These are phyloP conservation scores for Empis stercorea DNA, from an alignment of 2,888 invertebrate genomes.

Conservation along the genomic window DNA sequence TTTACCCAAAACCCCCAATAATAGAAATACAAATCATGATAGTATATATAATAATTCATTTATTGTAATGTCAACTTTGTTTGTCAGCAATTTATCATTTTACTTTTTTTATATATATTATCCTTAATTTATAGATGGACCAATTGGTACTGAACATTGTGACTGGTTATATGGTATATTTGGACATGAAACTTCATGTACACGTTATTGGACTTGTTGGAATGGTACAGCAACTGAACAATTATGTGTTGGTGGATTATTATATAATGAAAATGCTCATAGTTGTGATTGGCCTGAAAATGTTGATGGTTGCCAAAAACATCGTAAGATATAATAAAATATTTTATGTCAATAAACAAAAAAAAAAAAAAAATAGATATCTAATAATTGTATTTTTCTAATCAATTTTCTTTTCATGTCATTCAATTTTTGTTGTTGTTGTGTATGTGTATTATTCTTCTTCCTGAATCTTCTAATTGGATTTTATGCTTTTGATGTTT, in stretches of 20 bases:
- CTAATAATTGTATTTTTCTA: slow-evolving; percentile 9
- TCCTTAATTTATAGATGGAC: slow-evolving; percentile 48
- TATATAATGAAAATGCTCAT: slow-evolving; percentile 82
- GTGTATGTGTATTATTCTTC: slow-evolving; percentile 4
- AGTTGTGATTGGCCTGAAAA: slow-evolving; percentile 92
- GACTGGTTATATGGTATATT: slow-evolving; percentile 90
- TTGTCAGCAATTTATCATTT: slow-evolving; percentile 2
- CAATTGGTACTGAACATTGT: slow-evolving; percentile 73
- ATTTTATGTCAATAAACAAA: slow-evolving; percentile 18
- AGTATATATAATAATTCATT: too few species aligned
- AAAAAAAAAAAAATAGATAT: too few species aligned
- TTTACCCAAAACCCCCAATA: too few species aligned
- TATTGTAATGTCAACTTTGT: background rate
- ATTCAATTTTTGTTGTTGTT: slow-evolving; percentile 1
- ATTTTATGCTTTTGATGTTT: slow-evolving; percentile 2
- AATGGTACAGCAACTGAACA: slow-evolving; percentile 88
- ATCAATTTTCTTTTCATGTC: background rate
- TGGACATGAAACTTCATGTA: slow-evolving; percentile 87
- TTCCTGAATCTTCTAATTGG: slow-evolving; percentile 5
- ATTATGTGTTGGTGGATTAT: slow-evolving; percentile 77
- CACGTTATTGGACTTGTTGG: slow-evolving; percentile 91
- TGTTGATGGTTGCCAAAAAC: slow-evolving; percentile 85
- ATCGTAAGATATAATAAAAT: slow-evolving; percentile 51
- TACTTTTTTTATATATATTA: slow-evolving; percentile 2
- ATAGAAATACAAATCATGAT: too few species aligned